Evolutionary conservation across 2,113 vertebrate genomes (phyloP).

Genomic region (Phaethornis superciliosus): DNA sequence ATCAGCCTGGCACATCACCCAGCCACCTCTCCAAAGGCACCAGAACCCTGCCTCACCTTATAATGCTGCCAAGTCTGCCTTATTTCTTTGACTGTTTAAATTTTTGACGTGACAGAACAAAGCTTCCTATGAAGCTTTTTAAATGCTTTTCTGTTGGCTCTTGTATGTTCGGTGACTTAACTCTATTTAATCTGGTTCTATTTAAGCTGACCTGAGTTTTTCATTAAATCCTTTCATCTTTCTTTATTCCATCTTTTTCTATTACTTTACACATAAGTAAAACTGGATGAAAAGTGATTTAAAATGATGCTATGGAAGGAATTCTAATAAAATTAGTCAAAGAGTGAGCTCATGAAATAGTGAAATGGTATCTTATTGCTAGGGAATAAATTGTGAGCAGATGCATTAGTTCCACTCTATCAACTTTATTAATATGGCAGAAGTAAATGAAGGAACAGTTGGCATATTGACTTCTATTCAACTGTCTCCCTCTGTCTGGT

Average conservation of each 20-base stretch:
- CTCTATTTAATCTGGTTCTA: constrained; percentile 11
- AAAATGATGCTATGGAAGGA: constrained; percentile 23
- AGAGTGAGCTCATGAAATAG: constrained; percentile 54
- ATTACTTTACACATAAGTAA: neutral
- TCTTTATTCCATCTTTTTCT: neutral
- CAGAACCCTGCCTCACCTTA: neutral
- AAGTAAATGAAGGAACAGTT: constrained; percentile 62
- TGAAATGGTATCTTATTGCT: constrained; percentile 47
- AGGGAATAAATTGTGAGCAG: constrained; percentile 64
- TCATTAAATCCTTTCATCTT: neutral
- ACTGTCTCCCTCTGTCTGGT: neutral
- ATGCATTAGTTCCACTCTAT: constrained; percentile 64
- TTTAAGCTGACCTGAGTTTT: neutral
- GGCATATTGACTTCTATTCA: constrained; percentile 21
- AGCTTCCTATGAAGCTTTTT: neutral
- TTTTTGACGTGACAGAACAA: constrained; percentile 8
- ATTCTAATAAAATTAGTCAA: constrained; percentile 55
- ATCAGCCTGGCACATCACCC: neutral
- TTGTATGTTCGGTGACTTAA: neutral
- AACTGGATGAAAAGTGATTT: constrained; percentile 21
- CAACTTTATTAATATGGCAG: constrained; percentile 58
- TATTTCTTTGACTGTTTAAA: neutral
- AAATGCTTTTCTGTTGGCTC: neutral
- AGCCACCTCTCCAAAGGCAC: neutral
- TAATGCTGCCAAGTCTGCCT: neutral